These are phyloP conservation scores for Alosa sapidissima DNA, from an alignment of 2,797 vertebrate species.

Conservation along the genomic window DNA sequence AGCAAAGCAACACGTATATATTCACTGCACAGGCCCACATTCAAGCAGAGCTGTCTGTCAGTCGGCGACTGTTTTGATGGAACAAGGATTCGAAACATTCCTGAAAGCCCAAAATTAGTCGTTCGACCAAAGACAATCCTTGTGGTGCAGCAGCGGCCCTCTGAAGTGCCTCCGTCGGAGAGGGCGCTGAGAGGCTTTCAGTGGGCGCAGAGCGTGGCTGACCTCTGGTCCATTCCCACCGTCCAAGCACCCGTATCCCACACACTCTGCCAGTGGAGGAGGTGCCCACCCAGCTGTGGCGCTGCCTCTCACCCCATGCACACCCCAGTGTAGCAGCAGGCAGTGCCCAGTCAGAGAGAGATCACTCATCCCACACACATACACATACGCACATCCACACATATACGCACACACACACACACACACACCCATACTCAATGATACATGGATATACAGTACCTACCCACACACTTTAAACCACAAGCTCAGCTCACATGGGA, in stretches of 20 bases:
- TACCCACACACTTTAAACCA: background rate
- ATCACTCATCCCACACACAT: slow-evolving; percentile 2
- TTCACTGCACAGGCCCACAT: background rate
- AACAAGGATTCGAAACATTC: background rate
- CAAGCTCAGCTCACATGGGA: no score
- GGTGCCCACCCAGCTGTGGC: slow-evolving; percentile 52
- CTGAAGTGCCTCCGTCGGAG: background rate
- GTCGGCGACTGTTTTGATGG: background rate
- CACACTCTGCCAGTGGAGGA: slow-evolving; percentile 28
- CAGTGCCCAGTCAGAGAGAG: slow-evolving; percentile 36
- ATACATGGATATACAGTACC: background rate
- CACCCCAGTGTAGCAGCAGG: slow-evolving; percentile 23
- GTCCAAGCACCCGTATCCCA: slow-evolving; percentile 35
- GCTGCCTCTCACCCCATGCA: slow-evolving; percentile 22
- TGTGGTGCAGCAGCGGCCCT: background rate
- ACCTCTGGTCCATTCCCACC: background rate
- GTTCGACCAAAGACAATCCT: background rate
- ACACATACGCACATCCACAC: background rate
- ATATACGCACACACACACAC: background rate
- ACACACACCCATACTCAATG: background rate
- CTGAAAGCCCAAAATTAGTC: background rate
- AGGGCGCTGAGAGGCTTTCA: background rate
- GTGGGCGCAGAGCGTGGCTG: background rate
- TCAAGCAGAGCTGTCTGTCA: background rate
- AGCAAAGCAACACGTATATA: background rate